Percentiles rank a stretch among this genome's conserved stretches.
Conservation (phyloP, 2,113 vertebrate species). For the Syngnathoides biaculeatus region DNA sequence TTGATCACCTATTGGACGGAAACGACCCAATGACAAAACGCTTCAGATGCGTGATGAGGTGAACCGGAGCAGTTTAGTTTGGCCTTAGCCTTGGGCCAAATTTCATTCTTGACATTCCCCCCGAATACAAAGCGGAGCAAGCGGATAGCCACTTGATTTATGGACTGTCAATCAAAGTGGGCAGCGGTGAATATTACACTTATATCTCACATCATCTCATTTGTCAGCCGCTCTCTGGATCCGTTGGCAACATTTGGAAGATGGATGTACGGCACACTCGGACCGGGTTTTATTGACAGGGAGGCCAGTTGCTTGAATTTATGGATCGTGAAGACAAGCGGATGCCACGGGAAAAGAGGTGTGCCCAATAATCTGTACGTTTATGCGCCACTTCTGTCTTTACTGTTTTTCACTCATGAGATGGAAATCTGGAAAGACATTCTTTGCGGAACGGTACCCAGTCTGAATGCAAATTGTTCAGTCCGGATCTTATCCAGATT, state of each 20-base stretch:
- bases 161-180: conserved; percentile 13
- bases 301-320: not conserved
- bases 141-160: conserved; percentile 8
- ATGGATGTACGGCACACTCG: not conserved
- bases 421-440: no score
- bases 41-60: not conserved
- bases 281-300: not conserved
- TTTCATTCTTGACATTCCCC: not conserved
- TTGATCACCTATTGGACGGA: not conserved
- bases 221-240: conserved; percentile 5
- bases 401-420: no score
- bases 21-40: not conserved
- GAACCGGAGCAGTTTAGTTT: not conserved
- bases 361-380: no score
- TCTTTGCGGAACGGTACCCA: no score
- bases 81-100: not conserved
- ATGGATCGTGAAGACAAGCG: no score
- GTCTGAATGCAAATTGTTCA: no score
- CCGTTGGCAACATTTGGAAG: not conserved
- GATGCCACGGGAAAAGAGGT: no score
- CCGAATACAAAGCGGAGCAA: not conserved
- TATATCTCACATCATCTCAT: conserved; percentile 5
- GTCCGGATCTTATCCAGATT: no score
- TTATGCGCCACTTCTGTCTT: no score
- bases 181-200: conserved; percentile 4